These are phyloP conservation scores for Tauraco hartlaubi DNA, from an alignment of 2,797 vertebrate species.

Conservation along the genomic window DNA sequence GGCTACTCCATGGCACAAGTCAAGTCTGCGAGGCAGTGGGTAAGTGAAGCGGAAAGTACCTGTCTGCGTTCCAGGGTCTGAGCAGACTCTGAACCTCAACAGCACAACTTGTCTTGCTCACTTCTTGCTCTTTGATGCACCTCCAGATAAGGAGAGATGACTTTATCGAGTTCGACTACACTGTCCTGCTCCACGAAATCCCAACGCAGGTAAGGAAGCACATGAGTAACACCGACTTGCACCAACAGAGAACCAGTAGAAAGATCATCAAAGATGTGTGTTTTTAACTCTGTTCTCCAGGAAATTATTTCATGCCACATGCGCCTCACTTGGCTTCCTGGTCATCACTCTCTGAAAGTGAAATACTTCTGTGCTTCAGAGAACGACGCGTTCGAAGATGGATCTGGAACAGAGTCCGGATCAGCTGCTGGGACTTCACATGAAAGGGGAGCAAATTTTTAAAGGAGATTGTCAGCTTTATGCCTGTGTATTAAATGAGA, in stretches of 20 bases:
- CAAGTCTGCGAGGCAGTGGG: constrained; percentile 86
- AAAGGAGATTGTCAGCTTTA: not conserved
- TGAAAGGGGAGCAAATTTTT: not conserved
- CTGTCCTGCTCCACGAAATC: constrained; percentile 68
- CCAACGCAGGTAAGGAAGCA: constrained; percentile 76
- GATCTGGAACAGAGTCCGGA: constrained; percentile 67
- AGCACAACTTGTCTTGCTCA: not conserved
- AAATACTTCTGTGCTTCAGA: constrained; percentile 68
- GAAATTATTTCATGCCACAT: constrained; percentile 74
- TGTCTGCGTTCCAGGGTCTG: not conserved
- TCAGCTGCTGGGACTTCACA: constrained; percentile 27
- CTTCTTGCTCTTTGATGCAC: not conserved
- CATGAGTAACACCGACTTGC: accelerated
- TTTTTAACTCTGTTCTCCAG: constrained; percentile 44
- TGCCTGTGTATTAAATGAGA: not conserved
- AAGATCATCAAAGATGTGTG: not conserved
- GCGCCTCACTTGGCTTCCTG: constrained; percentile 73
- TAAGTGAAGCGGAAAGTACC: constrained; percentile 60
- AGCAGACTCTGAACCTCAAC: not conserved
- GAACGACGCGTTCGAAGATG: not conserved
- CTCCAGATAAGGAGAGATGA: constrained; percentile 66
- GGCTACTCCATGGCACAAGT: constrained; percentile 89
- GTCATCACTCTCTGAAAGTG: constrained; percentile 56
- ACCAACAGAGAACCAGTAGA: not conserved
- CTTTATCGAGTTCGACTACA: constrained; percentile 74